phyloP scores from a whole-genome alignment of 92 coral and sea anemone genomes.

The Bergia sp. region DNA sequence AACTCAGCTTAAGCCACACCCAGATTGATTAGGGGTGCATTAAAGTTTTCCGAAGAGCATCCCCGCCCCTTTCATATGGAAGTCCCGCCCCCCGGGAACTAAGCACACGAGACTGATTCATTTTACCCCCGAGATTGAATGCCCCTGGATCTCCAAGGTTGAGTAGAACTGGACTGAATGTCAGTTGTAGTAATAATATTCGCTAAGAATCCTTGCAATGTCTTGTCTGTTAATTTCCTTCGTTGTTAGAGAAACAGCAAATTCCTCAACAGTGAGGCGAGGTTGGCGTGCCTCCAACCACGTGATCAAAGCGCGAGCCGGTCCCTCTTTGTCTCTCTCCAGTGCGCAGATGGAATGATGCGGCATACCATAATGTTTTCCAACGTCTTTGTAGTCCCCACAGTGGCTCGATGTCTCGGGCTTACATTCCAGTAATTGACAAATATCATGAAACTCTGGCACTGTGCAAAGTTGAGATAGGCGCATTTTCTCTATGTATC shows the following conservation, averaged over 20 bases:
- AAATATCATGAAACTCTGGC: neutral
- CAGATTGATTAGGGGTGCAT: too few relatives aligned
- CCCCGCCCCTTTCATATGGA: too few relatives aligned
- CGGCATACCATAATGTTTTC: neutral
- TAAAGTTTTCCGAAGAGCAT: too few relatives aligned
- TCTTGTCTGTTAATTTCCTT: conserved; percentile 32
- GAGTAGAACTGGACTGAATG: neutral
- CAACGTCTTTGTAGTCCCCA: neutral
- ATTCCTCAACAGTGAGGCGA: conserved; percentile 45
- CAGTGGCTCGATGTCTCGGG: neutral
- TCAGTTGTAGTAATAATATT: conserved; percentile 19
- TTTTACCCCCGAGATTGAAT: too few relatives aligned
- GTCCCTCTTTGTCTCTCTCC: neutral
- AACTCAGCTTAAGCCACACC: too few relatives aligned
- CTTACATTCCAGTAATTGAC: neutral
- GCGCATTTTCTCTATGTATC: neutral
- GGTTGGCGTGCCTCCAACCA: conserved; percentile 5
- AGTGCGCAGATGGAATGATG: neutral
- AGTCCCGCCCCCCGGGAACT: too few relatives aligned
- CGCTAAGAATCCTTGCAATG: conserved; percentile 7
- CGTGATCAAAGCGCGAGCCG: conserved; percentile 35
- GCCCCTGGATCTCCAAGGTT: too few relatives aligned
- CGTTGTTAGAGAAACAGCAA: conserved; percentile 9
- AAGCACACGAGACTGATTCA: too few relatives aligned
- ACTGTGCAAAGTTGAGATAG: neutral